These are phyloP conservation scores for Meda fulgida DNA, from an alignment of 2,797 vertebrate genomes.

Conservation along the genomic window DNA sequence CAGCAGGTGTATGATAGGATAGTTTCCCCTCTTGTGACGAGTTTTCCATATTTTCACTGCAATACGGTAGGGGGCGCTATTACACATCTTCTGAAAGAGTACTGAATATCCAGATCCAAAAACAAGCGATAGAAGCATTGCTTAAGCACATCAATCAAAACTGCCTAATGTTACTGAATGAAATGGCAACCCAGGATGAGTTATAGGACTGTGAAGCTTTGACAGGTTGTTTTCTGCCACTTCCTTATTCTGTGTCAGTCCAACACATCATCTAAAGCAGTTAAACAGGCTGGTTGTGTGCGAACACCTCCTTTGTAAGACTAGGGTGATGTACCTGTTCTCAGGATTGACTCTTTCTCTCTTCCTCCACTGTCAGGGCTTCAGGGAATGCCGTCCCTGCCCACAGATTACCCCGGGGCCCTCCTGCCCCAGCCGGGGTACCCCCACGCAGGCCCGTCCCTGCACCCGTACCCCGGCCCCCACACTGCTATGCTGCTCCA, in stretches of 20 bases:
- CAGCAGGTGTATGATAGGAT: no score
- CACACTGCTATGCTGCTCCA: slow-evolving; percentile 81
- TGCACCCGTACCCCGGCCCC: slow-evolving; percentile 77
- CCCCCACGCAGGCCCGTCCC: slow-evolving; percentile 76
- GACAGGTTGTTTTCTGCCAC: no score
- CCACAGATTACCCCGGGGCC: slow-evolving; percentile 77
- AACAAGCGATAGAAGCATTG: background rate
- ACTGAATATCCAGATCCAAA: background rate
- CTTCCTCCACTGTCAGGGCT: slow-evolving; percentile 72
- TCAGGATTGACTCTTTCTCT: background rate
- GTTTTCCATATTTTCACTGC: background rate
- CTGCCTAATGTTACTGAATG: background rate
- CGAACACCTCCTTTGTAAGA: background rate
- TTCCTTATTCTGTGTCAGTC: no score
- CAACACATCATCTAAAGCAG: background rate
- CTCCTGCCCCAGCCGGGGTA: slow-evolving; percentile 78
- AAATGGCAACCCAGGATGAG: background rate
- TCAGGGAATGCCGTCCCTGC: slow-evolving; percentile 81
- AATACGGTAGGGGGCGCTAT: no score
- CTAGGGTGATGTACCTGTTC: background rate
- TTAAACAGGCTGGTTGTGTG: background rate
- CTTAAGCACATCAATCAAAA: background rate
- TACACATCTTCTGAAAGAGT: no score
- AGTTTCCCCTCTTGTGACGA: background rate
- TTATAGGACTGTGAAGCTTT: background rate